Evolutionary conservation across 2,888 invertebrate species (phyloP), one percentile per base, ranked within the genome.

Genomic region (Orchesellides sinensis): DNA sequence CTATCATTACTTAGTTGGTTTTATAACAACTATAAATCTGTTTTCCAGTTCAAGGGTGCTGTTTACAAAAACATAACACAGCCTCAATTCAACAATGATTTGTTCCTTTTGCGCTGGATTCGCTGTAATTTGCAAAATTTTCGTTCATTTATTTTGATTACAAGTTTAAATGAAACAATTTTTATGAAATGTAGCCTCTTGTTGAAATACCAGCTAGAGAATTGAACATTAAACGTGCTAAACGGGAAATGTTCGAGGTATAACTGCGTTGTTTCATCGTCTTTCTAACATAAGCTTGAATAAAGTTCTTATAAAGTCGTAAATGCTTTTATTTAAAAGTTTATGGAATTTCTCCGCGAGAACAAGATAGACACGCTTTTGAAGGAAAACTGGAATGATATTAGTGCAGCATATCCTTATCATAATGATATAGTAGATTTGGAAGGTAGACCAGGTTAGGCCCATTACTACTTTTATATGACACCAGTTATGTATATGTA

Each of bases 351-450:
- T 45, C 25, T 75, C 27, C 23, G 29, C 3, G 21, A 27, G 25
- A 29, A 66, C 12, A 35, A 68, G 2, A 45, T 66, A 0, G 54
- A 25, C 6, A 32, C 19, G 12, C 65, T 75, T 45, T 14, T 77
- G 8, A 12, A 56, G 1, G 77, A 77, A 47, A 35, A 77, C 12
- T 77, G 56, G 45, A 47, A 32, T 45, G 68, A 77, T 17, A 47
- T 77, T 45, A 66, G n/a, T 17, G 77, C 40, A 29, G 45, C 27
- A 6, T 56, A 45, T 61, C 77, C 77, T 6, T 77, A 29, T 14
- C 6, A 32, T 23, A 40, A 52, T 23, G 77, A 77, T 14, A 25
- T 21, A 0, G 23, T 21, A 0, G 68, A 68, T 14, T 19, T 23
- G 10, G 23, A 69, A 12, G 27, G 29, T 2, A 17, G 66, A 45